These are phyloP conservation scores for Heliothis peltigera DNA, from an alignment of 2,888 invertebrate species.

Conservation along the genomic window DNA sequence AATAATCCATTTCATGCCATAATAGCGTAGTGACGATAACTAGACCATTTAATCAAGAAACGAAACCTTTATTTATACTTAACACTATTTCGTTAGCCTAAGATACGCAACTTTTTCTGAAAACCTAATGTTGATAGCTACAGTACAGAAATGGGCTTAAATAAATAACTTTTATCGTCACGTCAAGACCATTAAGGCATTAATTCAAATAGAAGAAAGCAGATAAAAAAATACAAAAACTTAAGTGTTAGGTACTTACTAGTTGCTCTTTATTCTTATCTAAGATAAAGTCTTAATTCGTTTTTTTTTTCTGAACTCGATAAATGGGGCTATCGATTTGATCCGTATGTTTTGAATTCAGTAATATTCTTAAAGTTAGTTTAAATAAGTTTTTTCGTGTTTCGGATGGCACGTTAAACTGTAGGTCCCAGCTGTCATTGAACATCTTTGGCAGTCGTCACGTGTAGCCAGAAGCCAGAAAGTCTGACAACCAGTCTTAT, in stretches of 20 bases:
- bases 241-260: background rate
- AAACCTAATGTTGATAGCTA: slow-evolving; percentile 14
- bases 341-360: too few relatives aligned
- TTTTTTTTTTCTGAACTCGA: slow-evolving; percentile 15
- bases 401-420: too few relatives aligned
- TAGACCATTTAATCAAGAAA: background rate
- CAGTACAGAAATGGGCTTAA: slow-evolving; percentile 28
- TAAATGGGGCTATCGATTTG: too few relatives aligned
- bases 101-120: background rate
- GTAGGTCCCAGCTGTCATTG: too few relatives aligned
- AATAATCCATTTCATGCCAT: too few relatives aligned
- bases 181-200: slow-evolving; percentile 38
- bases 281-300: slow-evolving; percentile 17
- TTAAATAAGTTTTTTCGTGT: too few relatives aligned
- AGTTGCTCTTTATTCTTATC: slow-evolving; percentile 14
- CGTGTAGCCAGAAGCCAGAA: too few relatives aligned
- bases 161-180: slow-evolving; percentile 45
- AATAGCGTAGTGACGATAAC: background rate
- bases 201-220: slow-evolving; percentile 38
- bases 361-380: too few relatives aligned
- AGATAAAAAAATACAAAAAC: slow-evolving; percentile 2
- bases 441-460: too few relatives aligned
- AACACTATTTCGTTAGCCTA: slow-evolving; percentile 8
- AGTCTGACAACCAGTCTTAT: too few relatives aligned
- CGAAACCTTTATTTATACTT: slow-evolving; percentile 25